Conservation (phyloP, 2,888 invertebrate genomes). For the Ceramica pisi region DNA sequence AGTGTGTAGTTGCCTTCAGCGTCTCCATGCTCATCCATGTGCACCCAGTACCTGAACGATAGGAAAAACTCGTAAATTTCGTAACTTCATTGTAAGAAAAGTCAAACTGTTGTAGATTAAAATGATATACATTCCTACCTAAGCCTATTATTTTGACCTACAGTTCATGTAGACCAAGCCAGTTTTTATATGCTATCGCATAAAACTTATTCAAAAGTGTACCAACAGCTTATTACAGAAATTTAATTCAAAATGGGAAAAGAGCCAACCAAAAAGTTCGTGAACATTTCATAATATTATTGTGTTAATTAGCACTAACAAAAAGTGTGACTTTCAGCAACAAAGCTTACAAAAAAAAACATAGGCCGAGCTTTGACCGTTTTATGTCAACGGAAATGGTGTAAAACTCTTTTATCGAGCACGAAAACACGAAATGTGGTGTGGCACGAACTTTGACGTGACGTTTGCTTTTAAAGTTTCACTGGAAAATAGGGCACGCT, state of each 20-base stretch:
- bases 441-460: slow-evolving; percentile 19
- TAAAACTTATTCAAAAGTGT: background rate
- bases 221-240: too few relatives aligned
- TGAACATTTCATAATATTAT: too few relatives aligned
- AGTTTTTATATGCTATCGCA: background rate
- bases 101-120: too few relatives aligned
- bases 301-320: too few relatives aligned
- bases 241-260: too few relatives aligned
- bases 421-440: slow-evolving; percentile 27
- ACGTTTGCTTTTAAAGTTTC: slow-evolving; percentile 8
- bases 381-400: slow-evolving; percentile 44
- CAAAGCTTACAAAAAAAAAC: slow-evolving; percentile 11
- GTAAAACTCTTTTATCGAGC: slow-evolving; percentile 32
- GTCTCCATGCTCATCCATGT: slow-evolving; percentile 97
- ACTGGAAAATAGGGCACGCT: slow-evolving; percentile 2
- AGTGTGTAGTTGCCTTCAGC: slow-evolving; percentile 98
- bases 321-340: background rate
- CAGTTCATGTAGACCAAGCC: background rate
- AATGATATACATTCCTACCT: too few relatives aligned
- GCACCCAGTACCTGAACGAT: slow-evolving; percentile 94
- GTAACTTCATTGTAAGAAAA: background rate
- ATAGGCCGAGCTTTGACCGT: slow-evolving; percentile 39
- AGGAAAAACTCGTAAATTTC: background rate
- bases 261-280: too few relatives aligned
- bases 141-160: too few relatives aligned